Percentiles rank a stretch among this genome's conserved stretches.
Conservation (phyloP, 2,797 vertebrate genomes). For the Borostomias antarcticus region DNA sequence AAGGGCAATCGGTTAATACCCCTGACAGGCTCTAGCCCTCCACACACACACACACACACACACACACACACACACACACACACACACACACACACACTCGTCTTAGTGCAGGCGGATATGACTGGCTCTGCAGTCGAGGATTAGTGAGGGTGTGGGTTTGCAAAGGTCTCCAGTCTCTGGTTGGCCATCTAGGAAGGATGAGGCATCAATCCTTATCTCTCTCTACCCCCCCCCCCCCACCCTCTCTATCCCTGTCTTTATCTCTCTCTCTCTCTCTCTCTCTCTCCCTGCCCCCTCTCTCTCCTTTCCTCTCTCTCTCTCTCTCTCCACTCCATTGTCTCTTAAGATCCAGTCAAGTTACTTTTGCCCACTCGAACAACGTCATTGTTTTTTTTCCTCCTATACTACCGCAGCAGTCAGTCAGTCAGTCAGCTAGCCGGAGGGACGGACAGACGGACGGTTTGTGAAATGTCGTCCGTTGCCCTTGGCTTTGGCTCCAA, state of each 20-base stretch:
- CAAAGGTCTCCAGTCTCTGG: background rate
- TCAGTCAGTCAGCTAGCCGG: no score
- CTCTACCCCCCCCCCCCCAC: background rate
- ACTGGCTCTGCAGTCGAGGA: background rate
- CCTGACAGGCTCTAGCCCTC: background rate
- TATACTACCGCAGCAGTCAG: no score
- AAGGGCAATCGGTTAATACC: constrained; percentile 32
- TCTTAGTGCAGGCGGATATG: background rate
- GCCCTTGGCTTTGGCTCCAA: background rate
- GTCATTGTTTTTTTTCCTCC: background rate
- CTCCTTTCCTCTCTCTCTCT: background rate
- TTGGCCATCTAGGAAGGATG: background rate
- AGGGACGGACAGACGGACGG: background rate
- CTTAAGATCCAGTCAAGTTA: constrained; percentile 1
- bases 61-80: constrained; percentile 2
- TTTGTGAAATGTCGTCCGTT: background rate
- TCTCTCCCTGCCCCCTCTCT: background rate
- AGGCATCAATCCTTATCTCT: constrained; percentile 1
- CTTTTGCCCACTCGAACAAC: background rate
- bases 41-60: background rate
- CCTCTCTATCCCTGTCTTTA: background rate
- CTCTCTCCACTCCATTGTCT: background rate
- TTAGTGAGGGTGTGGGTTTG: background rate
- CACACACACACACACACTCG: background rate
- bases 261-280: constrained; percentile 7